phyloP scores from a whole-genome alignment of 1,140 invertebrate species.

The Bombus confusus region DNA sequence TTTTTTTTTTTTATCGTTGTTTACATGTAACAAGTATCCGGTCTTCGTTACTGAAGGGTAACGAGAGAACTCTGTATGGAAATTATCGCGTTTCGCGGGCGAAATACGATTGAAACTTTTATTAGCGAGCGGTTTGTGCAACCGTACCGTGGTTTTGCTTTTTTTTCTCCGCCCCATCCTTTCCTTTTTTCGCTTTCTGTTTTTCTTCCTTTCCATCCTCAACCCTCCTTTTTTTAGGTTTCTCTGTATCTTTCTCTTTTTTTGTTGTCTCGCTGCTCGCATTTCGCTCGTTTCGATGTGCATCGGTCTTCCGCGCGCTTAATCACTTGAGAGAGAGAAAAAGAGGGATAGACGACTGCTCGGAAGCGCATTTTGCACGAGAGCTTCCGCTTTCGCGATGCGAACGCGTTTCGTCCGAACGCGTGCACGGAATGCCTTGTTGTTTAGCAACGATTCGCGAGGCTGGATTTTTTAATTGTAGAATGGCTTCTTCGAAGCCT shows the following conservation, averaged over 20 bases:
- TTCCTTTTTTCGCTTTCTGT: not conserved
- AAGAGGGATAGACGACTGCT: not conserved
- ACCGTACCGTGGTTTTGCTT: not conserved
- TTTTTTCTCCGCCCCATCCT: not conserved
- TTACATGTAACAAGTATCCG: not conserved
- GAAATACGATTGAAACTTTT: not conserved
- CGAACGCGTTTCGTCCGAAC: not conserved
- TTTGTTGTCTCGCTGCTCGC: not conserved
- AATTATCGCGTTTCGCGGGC: not conserved
- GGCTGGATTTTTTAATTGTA: not conserved
- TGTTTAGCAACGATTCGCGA: not conserved
- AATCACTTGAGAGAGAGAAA: not conserved
- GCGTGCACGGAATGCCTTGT: not conserved
- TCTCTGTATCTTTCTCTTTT: not conserved
- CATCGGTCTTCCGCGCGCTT: not conserved
- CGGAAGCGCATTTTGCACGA: not conserved
- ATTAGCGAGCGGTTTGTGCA: not conserved
- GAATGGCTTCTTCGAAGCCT: too few species aligned
- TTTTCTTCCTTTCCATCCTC: conserved; percentile 8
- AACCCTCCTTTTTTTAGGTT: too few species aligned
- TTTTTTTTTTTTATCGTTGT: too few species aligned
- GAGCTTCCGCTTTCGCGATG: not conserved
- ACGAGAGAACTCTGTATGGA: not conserved
- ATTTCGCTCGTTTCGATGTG: conserved; percentile 21
- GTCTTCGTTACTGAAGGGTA: not conserved